Evolutionary conservation across 1,140 invertebrate genomes (phyloP).

Genomic region (Eriosoma lanigerum): DNA sequence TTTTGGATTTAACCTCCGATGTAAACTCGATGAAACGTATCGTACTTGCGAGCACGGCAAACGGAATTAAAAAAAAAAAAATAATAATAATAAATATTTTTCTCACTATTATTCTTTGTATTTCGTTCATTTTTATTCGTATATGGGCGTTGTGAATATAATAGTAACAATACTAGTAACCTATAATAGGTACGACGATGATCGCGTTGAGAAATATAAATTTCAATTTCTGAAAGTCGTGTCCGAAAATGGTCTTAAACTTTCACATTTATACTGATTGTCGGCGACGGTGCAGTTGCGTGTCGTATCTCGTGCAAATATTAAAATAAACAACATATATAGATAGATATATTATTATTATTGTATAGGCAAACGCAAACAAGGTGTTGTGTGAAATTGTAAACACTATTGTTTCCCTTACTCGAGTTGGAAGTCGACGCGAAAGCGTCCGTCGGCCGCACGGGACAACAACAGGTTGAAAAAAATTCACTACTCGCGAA

Average conservation of each 20-base stretch:
- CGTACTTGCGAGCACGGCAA: too few relatives aligned
- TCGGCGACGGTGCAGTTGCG: neutral
- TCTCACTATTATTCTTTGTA: neutral
- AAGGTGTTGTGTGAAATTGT: too few relatives aligned
- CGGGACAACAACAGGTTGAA: too few relatives aligned
- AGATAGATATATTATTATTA: too few relatives aligned
- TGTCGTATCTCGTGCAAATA: neutral
- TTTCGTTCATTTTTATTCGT: neutral
- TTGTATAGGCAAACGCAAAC: too few relatives aligned
- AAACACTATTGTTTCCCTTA: too few relatives aligned
- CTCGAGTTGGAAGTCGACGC: too few relatives aligned
- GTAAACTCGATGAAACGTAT: neutral
- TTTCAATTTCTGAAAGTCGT: neutral
- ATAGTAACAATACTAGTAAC: neutral
- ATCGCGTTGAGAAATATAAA: neutral
- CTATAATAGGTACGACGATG: neutral
- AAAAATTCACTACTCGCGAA: too few relatives aligned
- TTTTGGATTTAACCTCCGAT: constrained; percentile 15
- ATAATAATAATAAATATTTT: too few relatives aligned
- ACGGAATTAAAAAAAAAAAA: too few relatives aligned
- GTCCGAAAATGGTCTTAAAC: constrained; percentile 40
- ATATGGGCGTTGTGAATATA: too few relatives aligned
- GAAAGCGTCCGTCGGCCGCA: too few relatives aligned
- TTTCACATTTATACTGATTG: constrained; percentile 18
- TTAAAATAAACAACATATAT: neutral